Conservation (phyloP, 2,797 vertebrate genomes). For the Pterois miles region DNA sequence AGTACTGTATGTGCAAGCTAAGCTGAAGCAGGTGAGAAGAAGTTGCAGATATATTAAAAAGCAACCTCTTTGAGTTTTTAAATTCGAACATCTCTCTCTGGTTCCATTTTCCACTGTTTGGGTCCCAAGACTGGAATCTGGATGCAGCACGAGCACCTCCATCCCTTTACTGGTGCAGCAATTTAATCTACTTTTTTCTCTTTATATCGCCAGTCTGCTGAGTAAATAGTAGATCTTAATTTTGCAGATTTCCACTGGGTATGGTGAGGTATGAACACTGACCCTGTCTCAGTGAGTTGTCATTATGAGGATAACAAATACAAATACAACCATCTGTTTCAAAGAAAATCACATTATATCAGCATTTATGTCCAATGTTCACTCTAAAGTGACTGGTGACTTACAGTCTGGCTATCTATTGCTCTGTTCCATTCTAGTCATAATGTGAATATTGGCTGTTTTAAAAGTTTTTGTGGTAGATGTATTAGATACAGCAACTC, state of each 20-base stretch:
- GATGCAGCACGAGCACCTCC: not conserved
- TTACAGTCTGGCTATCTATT: not conserved
- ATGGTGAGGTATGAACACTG: not conserved
- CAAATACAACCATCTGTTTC: not conserved
- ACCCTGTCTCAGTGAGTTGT: not conserved
- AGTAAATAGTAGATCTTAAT: slow-evolving; percentile 9
- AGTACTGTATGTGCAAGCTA: not conserved
- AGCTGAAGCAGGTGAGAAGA: not conserved
- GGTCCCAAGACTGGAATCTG: not conserved
- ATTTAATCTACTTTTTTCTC: not conserved
- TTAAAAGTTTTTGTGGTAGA: slow-evolving; percentile 13
- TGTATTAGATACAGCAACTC: slow-evolving; percentile 8
- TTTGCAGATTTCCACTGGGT: not conserved
- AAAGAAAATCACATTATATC: not conserved
- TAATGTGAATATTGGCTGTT: not conserved
- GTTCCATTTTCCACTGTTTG: not conserved
- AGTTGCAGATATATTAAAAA: not conserved
- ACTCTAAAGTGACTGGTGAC: not conserved
- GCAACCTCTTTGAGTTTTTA: not conserved
- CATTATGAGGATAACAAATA: not conserved
- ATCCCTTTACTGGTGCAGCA: slow-evolving; percentile 31
- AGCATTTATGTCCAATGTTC: slow-evolving; percentile 13
- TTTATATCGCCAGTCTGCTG: not conserved
- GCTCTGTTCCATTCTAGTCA: not conserved
- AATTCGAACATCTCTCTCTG: not conserved